phyloP scores from a whole-genome alignment of 2,797 vertebrate species.

The Sebastes oblongus region DNA sequence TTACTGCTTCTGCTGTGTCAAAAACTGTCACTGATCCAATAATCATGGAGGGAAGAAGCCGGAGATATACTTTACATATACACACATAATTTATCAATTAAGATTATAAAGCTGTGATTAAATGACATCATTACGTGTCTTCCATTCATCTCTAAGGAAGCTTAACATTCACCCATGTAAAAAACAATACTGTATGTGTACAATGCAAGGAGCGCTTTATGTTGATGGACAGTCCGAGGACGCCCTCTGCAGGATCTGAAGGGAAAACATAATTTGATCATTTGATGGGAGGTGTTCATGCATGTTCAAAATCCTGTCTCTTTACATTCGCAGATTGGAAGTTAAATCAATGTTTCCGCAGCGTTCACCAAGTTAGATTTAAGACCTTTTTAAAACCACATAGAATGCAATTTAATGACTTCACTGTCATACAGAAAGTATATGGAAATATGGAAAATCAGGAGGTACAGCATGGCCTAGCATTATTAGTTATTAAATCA shows the following conservation, averaged over 20 bases:
- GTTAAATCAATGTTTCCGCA: background rate
- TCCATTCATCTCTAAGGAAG: background rate
- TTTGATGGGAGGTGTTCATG: background rate
- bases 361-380: background rate
- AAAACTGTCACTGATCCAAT: background rate
- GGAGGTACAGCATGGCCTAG: background rate
- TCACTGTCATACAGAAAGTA: background rate
- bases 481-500: background rate
- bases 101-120: background rate
- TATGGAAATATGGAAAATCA: background rate
- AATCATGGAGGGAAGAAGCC: background rate
- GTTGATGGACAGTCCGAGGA: background rate
- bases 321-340: background rate
- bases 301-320: background rate
- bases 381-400: background rate
- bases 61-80: background rate
- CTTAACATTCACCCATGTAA: background rate
- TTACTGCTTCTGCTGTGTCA: background rate
- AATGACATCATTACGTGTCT: background rate
- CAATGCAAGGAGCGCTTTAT: background rate
- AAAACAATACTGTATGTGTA: background rate
- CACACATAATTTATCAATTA: background rate
- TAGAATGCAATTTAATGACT: background rate
- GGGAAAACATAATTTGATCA: background rate
- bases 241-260: conserved; percentile 57